These are phyloP conservation scores for Larimichthys crocea DNA, from an alignment of 2,113 vertebrate genomes.

Conservation along the genomic window DNA sequence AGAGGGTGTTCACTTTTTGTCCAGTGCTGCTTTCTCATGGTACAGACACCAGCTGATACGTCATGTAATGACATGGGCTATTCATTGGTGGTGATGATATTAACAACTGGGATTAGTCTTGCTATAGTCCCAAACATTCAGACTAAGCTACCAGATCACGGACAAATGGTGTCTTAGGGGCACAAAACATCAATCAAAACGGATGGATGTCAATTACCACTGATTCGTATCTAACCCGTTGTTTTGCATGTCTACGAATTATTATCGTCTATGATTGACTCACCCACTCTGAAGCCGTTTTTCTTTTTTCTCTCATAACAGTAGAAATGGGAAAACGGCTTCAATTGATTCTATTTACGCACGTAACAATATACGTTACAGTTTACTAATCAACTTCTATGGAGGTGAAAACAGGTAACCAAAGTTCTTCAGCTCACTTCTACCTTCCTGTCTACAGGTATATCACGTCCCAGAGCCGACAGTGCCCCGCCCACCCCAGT, in stretches of 20 bases:
- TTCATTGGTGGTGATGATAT: conserved; percentile 66
- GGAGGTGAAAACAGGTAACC: not conserved
- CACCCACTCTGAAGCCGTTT: conserved; percentile 9
- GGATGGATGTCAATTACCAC: conserved; percentile 25
- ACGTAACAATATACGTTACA: not conserved
- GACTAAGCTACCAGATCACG: conserved; percentile 49
- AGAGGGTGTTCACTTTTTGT: conserved; percentile 81
- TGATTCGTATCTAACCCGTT: conserved; percentile 71
- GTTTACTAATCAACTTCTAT: no score
- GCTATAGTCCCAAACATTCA: conserved; percentile 17
- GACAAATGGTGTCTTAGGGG: conserved; percentile 24
- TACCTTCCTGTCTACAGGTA: conserved; percentile 81
- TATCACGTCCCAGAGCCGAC: conserved; percentile 93
- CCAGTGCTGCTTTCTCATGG: conserved; percentile 75
- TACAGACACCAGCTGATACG: conserved; percentile 67
- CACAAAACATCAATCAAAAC: conserved; percentile 56
- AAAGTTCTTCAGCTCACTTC: not conserved
- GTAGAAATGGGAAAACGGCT: conserved; percentile 10
- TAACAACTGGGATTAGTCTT: conserved; percentile 55
- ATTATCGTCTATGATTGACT: conserved; percentile 54
- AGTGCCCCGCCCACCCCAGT: conserved; percentile 95
- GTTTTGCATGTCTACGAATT: conserved; percentile 72
- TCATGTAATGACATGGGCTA: conserved; percentile 41
- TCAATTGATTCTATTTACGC: conserved; percentile 33
- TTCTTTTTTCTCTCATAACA: conserved; percentile 25